Evolutionary conservation across 2,113 vertebrate genomes (phyloP).

Genomic region (Paratilapia polleni): DNA sequence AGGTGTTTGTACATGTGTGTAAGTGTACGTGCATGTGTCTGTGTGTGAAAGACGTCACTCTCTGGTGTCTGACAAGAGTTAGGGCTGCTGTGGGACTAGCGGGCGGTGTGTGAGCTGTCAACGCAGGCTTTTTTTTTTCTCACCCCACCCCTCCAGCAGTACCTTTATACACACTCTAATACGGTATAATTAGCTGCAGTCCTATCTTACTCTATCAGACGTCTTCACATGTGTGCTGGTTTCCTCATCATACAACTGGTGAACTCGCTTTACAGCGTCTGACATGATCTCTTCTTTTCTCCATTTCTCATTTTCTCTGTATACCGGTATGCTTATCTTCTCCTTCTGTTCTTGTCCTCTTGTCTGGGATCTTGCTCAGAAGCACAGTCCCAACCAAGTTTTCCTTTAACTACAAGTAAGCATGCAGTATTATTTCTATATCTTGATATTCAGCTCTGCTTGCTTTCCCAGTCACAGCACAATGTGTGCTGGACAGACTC

Average conservation of each 20-base stretch:
- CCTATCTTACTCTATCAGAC: constrained; percentile 49
- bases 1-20: constrained; percentile 33
- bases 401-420: constrained; percentile 75
- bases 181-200: constrained; percentile 61
- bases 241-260: constrained; percentile 16
- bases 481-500: constrained; percentile 66
- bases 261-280: constrained; percentile 16
- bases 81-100: constrained; percentile 62
- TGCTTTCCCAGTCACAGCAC: constrained; percentile 70
- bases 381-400: constrained; percentile 70
- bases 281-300: constrained; percentile 40
- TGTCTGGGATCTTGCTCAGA: constrained; percentile 75
- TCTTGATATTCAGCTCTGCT: constrained; percentile 71
- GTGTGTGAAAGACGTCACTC: constrained; percentile 64
- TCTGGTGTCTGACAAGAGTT: constrained; percentile 71
- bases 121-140: constrained; percentile 34
- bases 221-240: constrained; percentile 4
- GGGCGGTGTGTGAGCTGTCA: constrained; percentile 77
- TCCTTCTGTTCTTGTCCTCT: constrained; percentile 46
- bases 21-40: constrained; percentile 11
- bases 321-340: constrained; percentile 37
- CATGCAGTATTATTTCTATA: constrained; percentile 77
- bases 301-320: not conserved
- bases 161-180: constrained; percentile 70
- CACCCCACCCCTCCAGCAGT: constrained; percentile 22